A percentile compares a stretch with the other conserved stretches of the same genome.
Evolutionary conservation across 2,888 invertebrate genomes (phyloP).

Genomic region (Sinopyrophorus schimmeli): DNA sequence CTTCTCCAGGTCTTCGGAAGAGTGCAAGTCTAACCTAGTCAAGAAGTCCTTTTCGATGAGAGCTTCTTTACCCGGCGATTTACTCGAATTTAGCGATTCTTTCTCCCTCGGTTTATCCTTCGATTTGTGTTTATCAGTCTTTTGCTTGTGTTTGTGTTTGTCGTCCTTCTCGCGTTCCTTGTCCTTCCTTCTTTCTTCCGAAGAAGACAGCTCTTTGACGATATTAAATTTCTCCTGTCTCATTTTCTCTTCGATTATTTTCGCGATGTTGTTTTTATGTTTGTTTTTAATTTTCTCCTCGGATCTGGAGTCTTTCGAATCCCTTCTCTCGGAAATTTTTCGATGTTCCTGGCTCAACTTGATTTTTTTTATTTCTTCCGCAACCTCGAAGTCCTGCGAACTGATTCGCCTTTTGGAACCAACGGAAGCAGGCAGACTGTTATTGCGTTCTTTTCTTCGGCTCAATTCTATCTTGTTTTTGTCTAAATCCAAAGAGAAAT

Average conservation of each 20-base stretch:
- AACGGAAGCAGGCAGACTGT: conserved; percentile 66
- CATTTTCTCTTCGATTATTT: conserved; percentile 64
- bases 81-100: conserved; percentile 44
- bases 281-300: conserved; percentile 56
- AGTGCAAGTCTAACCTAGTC: conserved; percentile 61
- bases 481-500: conserved; percentile 58
- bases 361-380: conserved; percentile 65
- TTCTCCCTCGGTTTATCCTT: conserved; percentile 49
- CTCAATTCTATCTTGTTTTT: conserved; percentile 50
- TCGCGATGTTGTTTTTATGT: conserved; percentile 63
- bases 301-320: conserved; percentile 66
- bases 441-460: conserved; percentile 65
- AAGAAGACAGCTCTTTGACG: conserved; percentile 53
- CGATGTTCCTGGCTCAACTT: conserved; percentile 60
- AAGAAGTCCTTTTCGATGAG: conserved; percentile 63
- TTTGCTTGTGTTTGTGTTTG: conserved; percentile 40
- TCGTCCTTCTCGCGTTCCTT: conserved; percentile 49
- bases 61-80: conserved; percentile 39
- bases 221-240: conserved; percentile 63
- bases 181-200: conserved; percentile 54
- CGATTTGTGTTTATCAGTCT: conserved; percentile 47
- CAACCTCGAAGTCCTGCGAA: conserved; percentile 69
- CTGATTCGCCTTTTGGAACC: conserved; percentile 76
- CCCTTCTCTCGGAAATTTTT: conserved; percentile 63
- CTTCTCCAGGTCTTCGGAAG: conserved; percentile 62